These are phyloP conservation scores for Drosophila diplacantha DNA, from an alignment of 2,888 invertebrate genomes.

Conservation along the genomic window DNA sequence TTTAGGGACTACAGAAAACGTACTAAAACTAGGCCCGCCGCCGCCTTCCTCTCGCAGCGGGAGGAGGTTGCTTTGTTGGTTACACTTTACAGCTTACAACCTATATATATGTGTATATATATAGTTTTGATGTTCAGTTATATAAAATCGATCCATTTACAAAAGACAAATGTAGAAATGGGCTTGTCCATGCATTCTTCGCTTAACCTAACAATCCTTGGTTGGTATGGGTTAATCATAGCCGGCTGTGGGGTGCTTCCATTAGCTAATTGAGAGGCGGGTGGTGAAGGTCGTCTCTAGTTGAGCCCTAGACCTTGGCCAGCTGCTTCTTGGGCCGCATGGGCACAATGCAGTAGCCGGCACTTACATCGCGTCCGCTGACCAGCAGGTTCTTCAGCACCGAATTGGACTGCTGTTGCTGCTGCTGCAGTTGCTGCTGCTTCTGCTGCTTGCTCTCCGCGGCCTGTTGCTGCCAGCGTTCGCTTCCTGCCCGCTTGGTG, in stretches of 20 bases:
- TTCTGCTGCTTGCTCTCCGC: conserved; percentile 66
- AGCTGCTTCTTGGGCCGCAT: conserved; percentile 80
- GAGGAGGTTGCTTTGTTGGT: conserved; percentile 35
- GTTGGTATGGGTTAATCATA: conserved; percentile 29
- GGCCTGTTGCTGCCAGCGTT: conserved; percentile 62
- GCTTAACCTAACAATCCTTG: conserved; percentile 36
- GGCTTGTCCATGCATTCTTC: conserved; percentile 47
- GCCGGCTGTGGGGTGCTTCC: conserved; percentile 40
- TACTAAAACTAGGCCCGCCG: conserved; percentile 30
- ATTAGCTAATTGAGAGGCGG: conserved; percentile 48
- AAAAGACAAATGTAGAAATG: conserved; percentile 71
- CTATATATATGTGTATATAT: not conserved
- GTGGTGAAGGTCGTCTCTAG: conserved; percentile 33
- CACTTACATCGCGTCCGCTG: conserved; percentile 95
- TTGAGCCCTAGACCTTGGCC: conserved; percentile 75
- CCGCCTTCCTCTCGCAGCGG: conserved; percentile 32
- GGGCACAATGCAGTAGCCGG: conserved; percentile 92
- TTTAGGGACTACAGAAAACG: conserved; percentile 36
- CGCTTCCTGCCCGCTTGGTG: conserved; percentile 75
- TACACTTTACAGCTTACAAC: conserved; percentile 15
- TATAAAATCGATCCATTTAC: conserved; percentile 78
- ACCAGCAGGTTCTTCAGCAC: conserved; percentile 96
- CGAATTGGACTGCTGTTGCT: conserved; percentile 75
- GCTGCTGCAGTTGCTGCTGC: conserved; percentile 74
- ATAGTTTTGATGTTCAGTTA: conserved; percentile 27